Percentiles rank a stretch among this genome's conserved stretches.
phyloP scores from a whole-genome alignment of 2,113 vertebrate species.

The Pteronura brasiliensis region DNA sequence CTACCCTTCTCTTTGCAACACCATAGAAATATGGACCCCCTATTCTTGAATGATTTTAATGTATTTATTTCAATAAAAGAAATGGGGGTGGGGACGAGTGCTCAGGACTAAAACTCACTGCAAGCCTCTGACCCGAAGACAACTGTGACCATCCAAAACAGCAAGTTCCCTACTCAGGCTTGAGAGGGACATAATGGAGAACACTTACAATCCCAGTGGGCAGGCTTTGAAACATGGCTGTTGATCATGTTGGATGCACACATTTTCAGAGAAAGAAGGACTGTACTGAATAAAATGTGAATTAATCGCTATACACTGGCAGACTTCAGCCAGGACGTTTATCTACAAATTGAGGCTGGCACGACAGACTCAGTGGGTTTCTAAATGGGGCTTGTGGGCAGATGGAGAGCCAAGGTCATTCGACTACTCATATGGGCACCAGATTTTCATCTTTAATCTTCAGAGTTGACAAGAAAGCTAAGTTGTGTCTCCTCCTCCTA shows the following conservation, averaged over 20 bases:
- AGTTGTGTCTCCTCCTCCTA: not conserved
- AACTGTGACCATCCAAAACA: not conserved
- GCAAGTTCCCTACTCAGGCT: not conserved
- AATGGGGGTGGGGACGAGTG: not conserved
- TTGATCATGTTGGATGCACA: not conserved
- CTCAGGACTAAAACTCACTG: not conserved
- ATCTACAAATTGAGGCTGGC: not conserved
- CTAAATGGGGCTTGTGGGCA: not conserved
- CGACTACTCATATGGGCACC: too few relatives aligned
- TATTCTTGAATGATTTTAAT: not conserved
- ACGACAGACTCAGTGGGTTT: not conserved
- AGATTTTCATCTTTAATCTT: not conserved
- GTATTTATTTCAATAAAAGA: not conserved
- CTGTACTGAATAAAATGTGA: not conserved
- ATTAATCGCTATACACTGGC: not conserved
- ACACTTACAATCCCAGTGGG: not conserved
- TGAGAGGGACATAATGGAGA: not conserved
- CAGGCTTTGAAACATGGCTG: not conserved
- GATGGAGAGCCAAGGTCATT: not conserved
- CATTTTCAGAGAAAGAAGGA: conserved; percentile 31
- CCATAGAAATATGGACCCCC: not conserved
- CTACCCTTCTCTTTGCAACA: not conserved
- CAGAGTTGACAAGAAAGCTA: not conserved
- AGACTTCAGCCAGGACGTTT: not conserved
- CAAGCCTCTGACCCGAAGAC: not conserved